Percentiles rank a stretch among this genome's conserved stretches.
phyloP scores from a whole-genome alignment of 2,113 vertebrate genomes.

The Phrynosoma platyrhinos region DNA sequence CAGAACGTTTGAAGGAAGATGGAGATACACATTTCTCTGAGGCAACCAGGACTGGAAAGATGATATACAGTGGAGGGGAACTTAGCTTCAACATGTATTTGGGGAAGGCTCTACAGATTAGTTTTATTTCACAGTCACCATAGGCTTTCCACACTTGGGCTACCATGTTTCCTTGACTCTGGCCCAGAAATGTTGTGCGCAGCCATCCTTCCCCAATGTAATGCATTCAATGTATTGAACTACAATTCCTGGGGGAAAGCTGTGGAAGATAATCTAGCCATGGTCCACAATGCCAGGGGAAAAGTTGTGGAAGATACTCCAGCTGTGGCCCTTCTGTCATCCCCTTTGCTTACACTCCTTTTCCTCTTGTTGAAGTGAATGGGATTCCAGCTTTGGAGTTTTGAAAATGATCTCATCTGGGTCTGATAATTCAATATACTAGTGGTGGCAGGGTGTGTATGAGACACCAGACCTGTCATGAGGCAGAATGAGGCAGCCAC shows the following conservation, averaged over 20 bases:
- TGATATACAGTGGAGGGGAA: neutral
- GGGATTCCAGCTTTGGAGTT: neutral
- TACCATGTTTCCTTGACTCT: neutral
- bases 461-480: no score
- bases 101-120: neutral
- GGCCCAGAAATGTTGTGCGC: neutral
- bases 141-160: neutral
- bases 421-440: no score
- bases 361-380: neutral
- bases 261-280: neutral
- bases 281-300: neutral
- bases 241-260: neutral
- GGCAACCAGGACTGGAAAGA: neutral
- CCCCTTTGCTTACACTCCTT: neutral
- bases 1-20: neutral
- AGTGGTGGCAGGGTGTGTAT: no score
- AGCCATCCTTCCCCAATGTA: neutral
- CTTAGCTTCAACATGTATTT: neutral
- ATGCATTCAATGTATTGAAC: neutral
- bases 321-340: neutral
- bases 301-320: neutral
- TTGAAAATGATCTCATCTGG: no score
- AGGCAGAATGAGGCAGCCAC: no score
- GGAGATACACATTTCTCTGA: neutral
- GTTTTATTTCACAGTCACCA: neutral